Percentiles rank a stretch among this genome's conserved stretches.
phyloP scores from a whole-genome alignment of 2,888 invertebrate genomes.

The Plagiodera versicolora region DNA sequence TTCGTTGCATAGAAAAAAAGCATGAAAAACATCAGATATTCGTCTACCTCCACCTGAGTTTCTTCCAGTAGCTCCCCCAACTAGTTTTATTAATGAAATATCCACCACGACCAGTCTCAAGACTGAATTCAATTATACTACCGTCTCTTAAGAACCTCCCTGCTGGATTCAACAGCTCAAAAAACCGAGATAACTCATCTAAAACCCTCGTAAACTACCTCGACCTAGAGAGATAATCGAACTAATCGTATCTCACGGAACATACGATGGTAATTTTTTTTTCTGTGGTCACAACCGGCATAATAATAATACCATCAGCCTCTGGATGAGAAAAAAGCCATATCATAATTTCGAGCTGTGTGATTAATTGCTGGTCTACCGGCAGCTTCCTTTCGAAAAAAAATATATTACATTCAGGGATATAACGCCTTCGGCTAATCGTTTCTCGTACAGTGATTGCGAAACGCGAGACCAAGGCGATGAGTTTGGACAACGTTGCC shows the following conservation, averaged over 20 bases:
- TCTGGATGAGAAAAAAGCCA: neutral
- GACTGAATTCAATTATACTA: too few species aligned
- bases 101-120: too few species aligned
- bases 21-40: too few species aligned
- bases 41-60: too few species aligned
- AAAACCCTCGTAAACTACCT: slow-evolving; percentile 9
- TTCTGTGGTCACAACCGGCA: neutral
- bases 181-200: neutral
- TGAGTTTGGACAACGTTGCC: neutral
- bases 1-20: too few species aligned
- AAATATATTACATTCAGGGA: slow-evolving; percentile 10
- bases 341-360: slow-evolving; percentile 7
- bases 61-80: too few species aligned
- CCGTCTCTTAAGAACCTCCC: too few species aligned
- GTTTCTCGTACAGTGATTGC: slow-evolving; percentile 19
- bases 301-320: slow-evolving; percentile 1
- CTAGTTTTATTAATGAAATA: too few species aligned
- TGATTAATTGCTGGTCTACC: slow-evolving; percentile 10
- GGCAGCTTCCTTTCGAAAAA: slow-evolving; percentile 11
- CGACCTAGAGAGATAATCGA: slow-evolving; percentile 1
- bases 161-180: neutral
- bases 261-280: neutral
- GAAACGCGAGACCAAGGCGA: slow-evolving; percentile 17
- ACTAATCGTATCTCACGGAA: slow-evolving; percentile 7
- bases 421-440: slow-evolving; percentile 9